These are phyloP conservation scores for Trachymyrmex septentrionalis DNA, from an alignment of 1,140 invertebrate genomes.

Conservation along the genomic window DNA sequence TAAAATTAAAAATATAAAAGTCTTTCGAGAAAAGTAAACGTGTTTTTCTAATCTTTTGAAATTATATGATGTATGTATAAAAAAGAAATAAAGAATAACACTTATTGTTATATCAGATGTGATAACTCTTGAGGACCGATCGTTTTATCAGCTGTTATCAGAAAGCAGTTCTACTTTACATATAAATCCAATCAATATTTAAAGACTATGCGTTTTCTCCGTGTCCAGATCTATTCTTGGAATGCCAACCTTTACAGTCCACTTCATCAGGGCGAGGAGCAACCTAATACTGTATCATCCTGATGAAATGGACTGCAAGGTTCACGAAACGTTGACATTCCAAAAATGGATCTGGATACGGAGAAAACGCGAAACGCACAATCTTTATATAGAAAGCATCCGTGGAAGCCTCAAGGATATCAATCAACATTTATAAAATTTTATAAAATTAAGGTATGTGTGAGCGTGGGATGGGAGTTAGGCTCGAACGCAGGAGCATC, in stretches of 20 bases:
- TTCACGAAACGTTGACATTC: too few species aligned
- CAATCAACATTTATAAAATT: background rate
- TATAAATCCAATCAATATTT: background rate
- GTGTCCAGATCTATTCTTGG: too few species aligned
- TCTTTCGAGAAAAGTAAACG: background rate
- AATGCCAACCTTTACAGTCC: too few species aligned
- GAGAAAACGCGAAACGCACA: too few species aligned
- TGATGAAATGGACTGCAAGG: too few species aligned
- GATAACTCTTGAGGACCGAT: background rate
- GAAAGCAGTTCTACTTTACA: background rate
- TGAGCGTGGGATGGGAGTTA: background rate
- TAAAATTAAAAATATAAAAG: conserved; percentile 29
- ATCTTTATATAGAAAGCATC: too few species aligned
- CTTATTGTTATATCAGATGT: background rate
- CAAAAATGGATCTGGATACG: too few species aligned
- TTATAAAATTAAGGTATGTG: too few species aligned
- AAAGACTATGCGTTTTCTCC: too few species aligned
- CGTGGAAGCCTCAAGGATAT: too few species aligned
- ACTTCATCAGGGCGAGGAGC: too few species aligned
- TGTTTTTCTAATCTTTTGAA: conserved; percentile 12
- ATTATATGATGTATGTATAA: background rate
- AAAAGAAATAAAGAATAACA: background rate
- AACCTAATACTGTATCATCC: too few species aligned
- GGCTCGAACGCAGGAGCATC: background rate
- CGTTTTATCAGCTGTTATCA: background rate